phyloP scores from a whole-genome alignment of 2,797 vertebrate genomes.

The Eremophila alpestris region DNA sequence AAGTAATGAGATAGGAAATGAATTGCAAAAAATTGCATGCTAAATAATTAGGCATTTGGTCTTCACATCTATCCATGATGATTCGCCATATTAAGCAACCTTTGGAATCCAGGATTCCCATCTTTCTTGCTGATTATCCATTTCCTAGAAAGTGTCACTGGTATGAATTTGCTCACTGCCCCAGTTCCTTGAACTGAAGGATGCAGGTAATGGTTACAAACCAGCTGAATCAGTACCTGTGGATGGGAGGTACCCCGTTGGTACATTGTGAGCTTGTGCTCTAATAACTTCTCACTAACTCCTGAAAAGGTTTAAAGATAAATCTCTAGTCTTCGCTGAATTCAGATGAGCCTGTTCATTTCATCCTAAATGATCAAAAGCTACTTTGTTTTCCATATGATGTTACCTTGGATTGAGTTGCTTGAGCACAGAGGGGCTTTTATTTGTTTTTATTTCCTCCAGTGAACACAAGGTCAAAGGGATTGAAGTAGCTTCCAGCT shows the following conservation, averaged over 20 bases:
- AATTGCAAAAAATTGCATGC: neutral
- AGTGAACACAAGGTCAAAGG: neutral
- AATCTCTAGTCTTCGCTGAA: neutral
- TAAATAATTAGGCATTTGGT: neutral
- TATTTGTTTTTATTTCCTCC: neutral
- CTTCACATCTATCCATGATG: neutral
- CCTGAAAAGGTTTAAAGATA: neutral
- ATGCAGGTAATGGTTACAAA: neutral
- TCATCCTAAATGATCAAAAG: neutral
- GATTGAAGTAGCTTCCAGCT: neutral
- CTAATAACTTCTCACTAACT: neutral
- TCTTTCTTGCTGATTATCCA: neutral
- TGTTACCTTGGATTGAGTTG: neutral
- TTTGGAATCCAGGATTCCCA: neutral
- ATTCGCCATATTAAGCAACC: neutral
- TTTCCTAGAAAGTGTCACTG: neutral
- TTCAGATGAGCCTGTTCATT: neutral
- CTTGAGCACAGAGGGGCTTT: neutral
- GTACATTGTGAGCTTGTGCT: neutral
- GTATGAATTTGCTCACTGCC: fast-evolving
- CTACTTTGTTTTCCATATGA: neutral
- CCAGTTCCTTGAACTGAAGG: neutral
- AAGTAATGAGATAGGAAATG: neutral
- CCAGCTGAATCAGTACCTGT: neutral
- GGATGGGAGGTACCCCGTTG: fast-evolving